A percentile compares a stretch with the other conserved stretches of the same genome.
Evolutionary conservation across 2,888 invertebrate species (phyloP).

Genomic region (Lycophotia porphyrea): DNA sequence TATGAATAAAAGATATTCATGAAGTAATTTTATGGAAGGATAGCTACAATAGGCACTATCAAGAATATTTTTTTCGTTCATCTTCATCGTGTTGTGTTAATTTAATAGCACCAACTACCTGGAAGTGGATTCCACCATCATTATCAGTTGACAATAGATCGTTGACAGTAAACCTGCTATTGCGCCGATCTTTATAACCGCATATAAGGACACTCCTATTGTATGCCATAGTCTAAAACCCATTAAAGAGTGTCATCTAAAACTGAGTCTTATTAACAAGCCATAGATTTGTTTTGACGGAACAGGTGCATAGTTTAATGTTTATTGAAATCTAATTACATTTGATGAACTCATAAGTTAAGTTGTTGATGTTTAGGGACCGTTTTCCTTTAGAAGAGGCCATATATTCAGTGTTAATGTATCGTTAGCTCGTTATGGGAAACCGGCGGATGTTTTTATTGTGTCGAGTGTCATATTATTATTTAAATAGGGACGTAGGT

Average conservation of each 20-base stretch:
- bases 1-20: neutral
- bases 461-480: neutral
- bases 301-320: slow-evolving; percentile 42
- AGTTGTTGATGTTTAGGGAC: neutral
- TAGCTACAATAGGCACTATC: neutral
- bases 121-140: slow-evolving; percentile 27
- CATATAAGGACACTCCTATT: slow-evolving; percentile 50
- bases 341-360: slow-evolving; percentile 57
- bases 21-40: neutral
- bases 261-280: slow-evolving; percentile 54
- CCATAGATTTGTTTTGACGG: slow-evolving; percentile 30
- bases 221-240: slow-evolving; percentile 33
- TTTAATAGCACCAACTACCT: slow-evolving; percentile 18
- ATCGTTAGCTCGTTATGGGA: neutral
- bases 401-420: neutral
- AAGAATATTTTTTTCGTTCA: slow-evolving; percentile 11
- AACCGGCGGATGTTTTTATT: neutral
- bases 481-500: neutral
- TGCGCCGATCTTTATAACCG: slow-evolving; percentile 27
- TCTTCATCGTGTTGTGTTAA: slow-evolving; percentile 4
- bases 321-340: slow-evolving; percentile 45
- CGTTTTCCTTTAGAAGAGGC: neutral
- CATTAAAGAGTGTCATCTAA: slow-evolving; percentile 47
- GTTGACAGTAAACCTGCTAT: slow-evolving; percentile 48
- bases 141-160: slow-evolving; percentile 56